Evolutionary conservation across 2,888 invertebrate species (phyloP).

Genomic region (Osedax fenrisi): DNA sequence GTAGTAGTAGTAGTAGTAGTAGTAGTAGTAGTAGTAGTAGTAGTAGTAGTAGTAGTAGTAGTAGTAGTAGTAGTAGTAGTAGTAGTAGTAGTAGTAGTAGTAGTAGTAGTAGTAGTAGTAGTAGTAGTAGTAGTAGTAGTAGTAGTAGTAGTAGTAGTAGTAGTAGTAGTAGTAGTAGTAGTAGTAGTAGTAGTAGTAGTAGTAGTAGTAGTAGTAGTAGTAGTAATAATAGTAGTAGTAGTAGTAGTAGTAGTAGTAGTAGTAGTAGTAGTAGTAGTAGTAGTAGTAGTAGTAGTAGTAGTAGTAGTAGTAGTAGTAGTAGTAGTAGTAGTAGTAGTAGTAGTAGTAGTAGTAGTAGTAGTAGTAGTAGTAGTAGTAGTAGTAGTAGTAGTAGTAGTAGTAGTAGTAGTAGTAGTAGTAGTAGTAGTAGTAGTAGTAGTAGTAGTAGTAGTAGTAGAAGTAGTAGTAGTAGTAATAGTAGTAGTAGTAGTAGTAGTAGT

Average conservation of each 20-base stretch:
- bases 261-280: neutral
- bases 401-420: too few relatives aligned
- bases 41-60: neutral
- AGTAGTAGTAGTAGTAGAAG: too few relatives aligned
- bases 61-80: neutral
- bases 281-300: slow-evolving; percentile 2
- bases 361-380: too few relatives aligned
- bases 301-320: slow-evolving; percentile 2
- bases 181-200: neutral
- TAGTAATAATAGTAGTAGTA: neutral
- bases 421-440: too few relatives aligned
- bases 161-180: neutral
- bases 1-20: neutral
- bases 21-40: neutral
- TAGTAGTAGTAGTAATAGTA: too few relatives aligned
- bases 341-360: too few relatives aligned
- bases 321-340: neutral
- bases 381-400: too few relatives aligned
- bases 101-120: neutral
- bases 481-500: too few relatives aligned
- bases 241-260: neutral
- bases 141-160: neutral
- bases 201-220: neutral
- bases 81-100: neutral
- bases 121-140: neutral